phyloP scores from a whole-genome alignment of 2,888 invertebrate species.

The Habroteleia sp. region DNA sequence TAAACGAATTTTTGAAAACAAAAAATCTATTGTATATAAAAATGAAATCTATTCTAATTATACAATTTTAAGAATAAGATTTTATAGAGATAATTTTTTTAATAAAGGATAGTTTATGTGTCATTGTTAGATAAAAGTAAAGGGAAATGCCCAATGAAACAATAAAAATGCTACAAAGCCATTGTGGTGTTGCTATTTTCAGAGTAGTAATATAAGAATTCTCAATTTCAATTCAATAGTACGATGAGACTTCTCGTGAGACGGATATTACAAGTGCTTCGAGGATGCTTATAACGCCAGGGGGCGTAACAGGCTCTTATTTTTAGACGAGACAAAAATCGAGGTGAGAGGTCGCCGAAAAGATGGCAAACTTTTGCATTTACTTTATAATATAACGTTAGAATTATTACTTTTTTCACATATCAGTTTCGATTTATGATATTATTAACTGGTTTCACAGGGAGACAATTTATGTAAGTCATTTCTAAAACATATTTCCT shows the following conservation, averaged over 20 bases:
- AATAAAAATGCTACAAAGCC: slow-evolving; percentile 1
- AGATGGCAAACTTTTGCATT: slow-evolving; percentile 41
- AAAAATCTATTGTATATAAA: too few relatives aligned
- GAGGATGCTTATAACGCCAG: slow-evolving; percentile 68
- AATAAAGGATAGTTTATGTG: too few relatives aligned
- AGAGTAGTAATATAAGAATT: slow-evolving; percentile 17
- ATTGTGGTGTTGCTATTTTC: slow-evolving; percentile 16
- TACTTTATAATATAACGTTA: too few relatives aligned
- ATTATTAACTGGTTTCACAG: slow-evolving; percentile 29
- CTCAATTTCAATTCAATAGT: slow-evolving; percentile 42
- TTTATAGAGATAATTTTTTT: too few relatives aligned
- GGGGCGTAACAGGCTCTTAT: slow-evolving; percentile 57
- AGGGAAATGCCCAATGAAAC: neutral
- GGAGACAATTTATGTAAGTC: slow-evolving; percentile 27
- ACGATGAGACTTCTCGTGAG: slow-evolving; percentile 52
- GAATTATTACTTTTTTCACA: too few relatives aligned
- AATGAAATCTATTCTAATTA: too few relatives aligned
- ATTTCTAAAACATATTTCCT: slow-evolving; percentile 9
- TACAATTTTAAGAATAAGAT: too few relatives aligned
- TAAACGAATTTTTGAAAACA: too few relatives aligned
- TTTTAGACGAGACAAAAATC: slow-evolving; percentile 62
- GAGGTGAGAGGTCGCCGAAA: slow-evolving; percentile 60
- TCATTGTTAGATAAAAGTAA: too few relatives aligned
- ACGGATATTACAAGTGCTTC: slow-evolving; percentile 65
- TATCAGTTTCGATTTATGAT: slow-evolving; percentile 35